Evolutionary conservation across 2,113 vertebrate genomes (phyloP).

Genomic region (Theristicus caerulescens): DNA sequence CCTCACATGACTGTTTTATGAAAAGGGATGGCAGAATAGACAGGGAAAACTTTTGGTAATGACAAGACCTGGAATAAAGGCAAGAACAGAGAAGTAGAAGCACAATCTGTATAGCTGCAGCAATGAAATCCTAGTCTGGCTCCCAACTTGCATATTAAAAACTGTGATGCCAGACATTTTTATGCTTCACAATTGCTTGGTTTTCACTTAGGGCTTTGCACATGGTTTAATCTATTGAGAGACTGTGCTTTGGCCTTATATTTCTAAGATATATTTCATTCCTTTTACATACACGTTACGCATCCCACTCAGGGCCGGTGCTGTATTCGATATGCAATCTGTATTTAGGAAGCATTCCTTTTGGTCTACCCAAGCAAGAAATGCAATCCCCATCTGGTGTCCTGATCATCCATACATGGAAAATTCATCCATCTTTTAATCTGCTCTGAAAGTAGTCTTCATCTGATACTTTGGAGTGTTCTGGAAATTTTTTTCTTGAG

Average conservation of each 20-base stretch:
- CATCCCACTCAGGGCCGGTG: neutral
- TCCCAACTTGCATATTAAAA: neutral
- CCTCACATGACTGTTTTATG: neutral
- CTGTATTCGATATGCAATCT: neutral
- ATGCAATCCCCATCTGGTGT: neutral
- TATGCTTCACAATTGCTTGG: neutral
- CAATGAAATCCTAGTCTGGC: neutral
- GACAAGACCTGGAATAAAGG: neutral
- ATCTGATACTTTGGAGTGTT: neutral
- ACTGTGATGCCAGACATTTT: neutral
- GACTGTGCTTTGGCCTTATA: neutral
- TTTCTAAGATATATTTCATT: neutral
- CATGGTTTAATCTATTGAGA: neutral
- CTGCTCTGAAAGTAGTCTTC: neutral
- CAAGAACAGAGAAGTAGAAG: neutral
- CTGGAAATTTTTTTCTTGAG: neutral
- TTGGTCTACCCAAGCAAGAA: neutral
- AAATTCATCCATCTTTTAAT: neutral
- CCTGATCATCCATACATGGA: neutral
- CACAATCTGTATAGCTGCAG: neutral
- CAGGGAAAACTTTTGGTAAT: neutral
- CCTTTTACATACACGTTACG: neutral
- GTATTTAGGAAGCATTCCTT: neutral
- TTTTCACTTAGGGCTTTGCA: conserved; percentile 5
- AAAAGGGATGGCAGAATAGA: neutral